Evolutionary conservation across 2,113 vertebrate genomes (phyloP).

Genomic region (Entelurus aequoreus): DNA sequence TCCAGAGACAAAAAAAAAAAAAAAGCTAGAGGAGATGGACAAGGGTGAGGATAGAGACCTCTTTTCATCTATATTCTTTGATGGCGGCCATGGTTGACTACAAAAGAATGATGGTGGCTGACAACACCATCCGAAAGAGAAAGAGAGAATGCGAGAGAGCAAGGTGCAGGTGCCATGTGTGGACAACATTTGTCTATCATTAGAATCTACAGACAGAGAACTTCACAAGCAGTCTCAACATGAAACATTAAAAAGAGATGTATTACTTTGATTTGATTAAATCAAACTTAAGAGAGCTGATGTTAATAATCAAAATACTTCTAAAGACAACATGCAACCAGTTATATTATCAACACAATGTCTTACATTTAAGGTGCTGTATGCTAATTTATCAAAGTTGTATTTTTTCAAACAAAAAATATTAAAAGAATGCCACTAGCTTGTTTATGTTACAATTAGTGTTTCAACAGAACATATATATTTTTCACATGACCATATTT

Average conservation of each 20-base stretch:
- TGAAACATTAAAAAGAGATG: slow-evolving; percentile 25
- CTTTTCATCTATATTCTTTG: slow-evolving; percentile 68
- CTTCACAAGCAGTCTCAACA: slow-evolving; percentile 35
- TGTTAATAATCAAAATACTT: no score
- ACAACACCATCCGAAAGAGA: slow-evolving; percentile 42
- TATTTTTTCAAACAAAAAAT: no score
- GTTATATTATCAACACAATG: no score
- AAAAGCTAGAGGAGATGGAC: slow-evolving; percentile 54
- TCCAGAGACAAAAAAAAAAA: slow-evolving; percentile 37
- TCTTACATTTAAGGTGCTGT: no score
- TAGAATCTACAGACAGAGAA: slow-evolving; percentile 28
- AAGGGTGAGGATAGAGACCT: slow-evolving; percentile 66
- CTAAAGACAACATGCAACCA: no score
- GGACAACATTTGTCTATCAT: slow-evolving; percentile 48
- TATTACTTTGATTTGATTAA: not conserved
- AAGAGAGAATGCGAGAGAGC: slow-evolving; percentile 16
- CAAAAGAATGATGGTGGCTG: slow-evolving; percentile 57
- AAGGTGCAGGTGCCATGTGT: slow-evolving; percentile 58
- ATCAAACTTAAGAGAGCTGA: no score
- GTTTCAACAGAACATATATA: no score
- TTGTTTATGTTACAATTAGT: no score
- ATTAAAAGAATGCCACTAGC: no score
- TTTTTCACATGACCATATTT: no score
- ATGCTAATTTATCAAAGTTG: no score
- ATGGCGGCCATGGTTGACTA: slow-evolving; percentile 59